These are phyloP conservation scores for Otis tarda DNA, from an alignment of 2,113 vertebrate species.

Conservation along the genomic window DNA sequence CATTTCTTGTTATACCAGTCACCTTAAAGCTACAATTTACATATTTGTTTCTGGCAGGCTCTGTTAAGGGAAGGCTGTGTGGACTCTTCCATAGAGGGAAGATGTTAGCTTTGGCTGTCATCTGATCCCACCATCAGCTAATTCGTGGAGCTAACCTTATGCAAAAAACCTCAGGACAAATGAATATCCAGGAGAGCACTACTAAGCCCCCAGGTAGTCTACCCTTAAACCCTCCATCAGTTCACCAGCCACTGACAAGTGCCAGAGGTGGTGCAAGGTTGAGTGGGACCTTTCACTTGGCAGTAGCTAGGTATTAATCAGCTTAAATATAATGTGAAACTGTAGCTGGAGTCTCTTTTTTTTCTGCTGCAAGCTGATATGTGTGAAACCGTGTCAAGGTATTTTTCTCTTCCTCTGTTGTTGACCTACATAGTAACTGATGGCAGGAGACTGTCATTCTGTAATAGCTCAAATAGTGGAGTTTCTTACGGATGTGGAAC, in stretches of 20 bases:
- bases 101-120: not conserved
- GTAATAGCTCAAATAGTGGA: not conserved
- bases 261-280: not conserved
- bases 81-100: not conserved
- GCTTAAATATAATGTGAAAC: not conserved
- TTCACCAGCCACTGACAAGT: not conserved
- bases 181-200: not conserved
- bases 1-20: not conserved
- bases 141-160: not conserved
- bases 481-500: not conserved
- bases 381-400: conserved; percentile 2
- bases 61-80: not conserved
- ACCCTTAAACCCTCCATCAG: not conserved
- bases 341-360: not conserved
- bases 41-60: not conserved
- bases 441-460: not conserved
- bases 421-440: not conserved
- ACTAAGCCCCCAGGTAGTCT: not conserved
- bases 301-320: not conserved
- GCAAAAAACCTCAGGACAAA: not conserved
- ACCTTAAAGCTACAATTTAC: not conserved
- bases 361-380: not conserved
- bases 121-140: not conserved
- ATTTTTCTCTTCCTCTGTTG: not conserved
- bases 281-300: not conserved